Evolutionary conservation across 2,888 invertebrate species (phyloP).

Genomic region (Cheilosia soror): DNA sequence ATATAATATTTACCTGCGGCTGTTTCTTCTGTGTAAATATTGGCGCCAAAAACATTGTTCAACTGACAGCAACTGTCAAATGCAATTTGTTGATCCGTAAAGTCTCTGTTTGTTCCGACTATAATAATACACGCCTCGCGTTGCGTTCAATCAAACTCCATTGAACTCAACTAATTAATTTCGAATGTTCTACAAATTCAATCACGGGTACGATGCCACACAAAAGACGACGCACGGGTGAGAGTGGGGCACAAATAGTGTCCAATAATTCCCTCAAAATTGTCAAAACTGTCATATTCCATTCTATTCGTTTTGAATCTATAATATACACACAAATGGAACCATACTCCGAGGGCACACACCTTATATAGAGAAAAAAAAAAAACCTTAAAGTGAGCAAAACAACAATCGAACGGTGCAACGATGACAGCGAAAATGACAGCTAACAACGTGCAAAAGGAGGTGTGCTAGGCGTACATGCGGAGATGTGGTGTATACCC

Average conservation of each 20-base stretch:
- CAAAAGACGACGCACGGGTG: neutral
- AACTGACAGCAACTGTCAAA: conserved; percentile 63
- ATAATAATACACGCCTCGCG: conserved; percentile 56
- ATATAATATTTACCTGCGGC: conserved; percentile 17
- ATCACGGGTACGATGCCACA: conserved; percentile 30
- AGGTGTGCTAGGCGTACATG: conserved; percentile 49
- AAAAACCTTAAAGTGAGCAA: conserved; percentile 8
- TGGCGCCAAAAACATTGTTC: conserved; percentile 64
- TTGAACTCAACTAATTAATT: conserved; percentile 66
- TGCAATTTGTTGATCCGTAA: conserved; percentile 55
- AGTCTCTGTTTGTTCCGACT: conserved; percentile 48
- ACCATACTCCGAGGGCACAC: conserved; percentile 47
- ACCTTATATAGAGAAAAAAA: conserved; percentile 37
- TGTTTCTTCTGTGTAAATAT: conserved; percentile 49
- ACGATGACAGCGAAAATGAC: conserved; percentile 72
- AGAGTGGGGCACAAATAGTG: conserved; percentile 35
- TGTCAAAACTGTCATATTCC: conserved; percentile 71
- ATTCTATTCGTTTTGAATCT: conserved; percentile 56
- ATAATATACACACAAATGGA: conserved; percentile 49
- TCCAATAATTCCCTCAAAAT: conserved; percentile 67
- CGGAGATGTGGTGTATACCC: neutral
- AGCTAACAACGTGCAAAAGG: conserved; percentile 68
- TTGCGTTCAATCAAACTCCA: conserved; percentile 44
- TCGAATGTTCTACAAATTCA: conserved; percentile 72
- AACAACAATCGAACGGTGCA: conserved; percentile 66